Evolutionary conservation across 2,888 invertebrate genomes (phyloP).

Genomic region (Altica lythri): DNA sequence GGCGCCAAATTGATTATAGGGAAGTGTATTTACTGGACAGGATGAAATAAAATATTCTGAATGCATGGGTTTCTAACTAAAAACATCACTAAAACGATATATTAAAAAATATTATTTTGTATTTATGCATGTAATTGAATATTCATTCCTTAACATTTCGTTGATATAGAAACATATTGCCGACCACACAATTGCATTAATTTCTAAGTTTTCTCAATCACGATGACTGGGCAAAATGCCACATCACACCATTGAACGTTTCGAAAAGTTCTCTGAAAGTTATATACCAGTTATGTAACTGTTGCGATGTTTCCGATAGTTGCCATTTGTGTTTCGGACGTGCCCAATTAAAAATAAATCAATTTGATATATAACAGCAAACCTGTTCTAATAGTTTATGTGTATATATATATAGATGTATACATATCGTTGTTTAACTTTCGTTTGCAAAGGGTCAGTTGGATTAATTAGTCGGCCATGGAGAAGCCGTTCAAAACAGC

Average conservation of each 20-base stretch:
- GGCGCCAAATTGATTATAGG: too few relatives aligned
- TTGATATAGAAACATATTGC: conserved; percentile 1
- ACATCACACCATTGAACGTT: conserved; percentile 15
- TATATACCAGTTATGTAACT: conserved; percentile 21
- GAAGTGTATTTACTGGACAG: too few relatives aligned
- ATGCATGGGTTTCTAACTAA: too few relatives aligned
- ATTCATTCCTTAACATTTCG: too few relatives aligned
- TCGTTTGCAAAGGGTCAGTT: conserved; percentile 49
- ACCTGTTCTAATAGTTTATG: conserved; percentile 44
- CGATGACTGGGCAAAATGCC: conserved; percentile 20
- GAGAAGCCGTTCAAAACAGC: conserved; percentile 51
- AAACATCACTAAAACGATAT: too few relatives aligned
- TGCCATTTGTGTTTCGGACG: conserved; percentile 45
- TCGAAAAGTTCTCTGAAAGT: conserved; percentile 21
- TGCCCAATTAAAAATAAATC: conserved; percentile 47
- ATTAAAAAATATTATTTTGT: too few relatives aligned
- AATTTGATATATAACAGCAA: conserved; percentile 40
- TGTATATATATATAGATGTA: conserved; percentile 21
- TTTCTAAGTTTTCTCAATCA: conserved; percentile 15
- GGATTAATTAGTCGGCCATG: conserved; percentile 47
- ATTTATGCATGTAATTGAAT: too few relatives aligned
- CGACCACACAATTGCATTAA: conserved; percentile 2
- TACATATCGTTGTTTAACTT: conserved; percentile 46
- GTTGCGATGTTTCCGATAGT: conserved; percentile 29
- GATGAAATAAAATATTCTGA: too few relatives aligned